phyloP scores from a whole-genome alignment of 2,888 invertebrate genomes.

The Lathronympha strigana region DNA sequence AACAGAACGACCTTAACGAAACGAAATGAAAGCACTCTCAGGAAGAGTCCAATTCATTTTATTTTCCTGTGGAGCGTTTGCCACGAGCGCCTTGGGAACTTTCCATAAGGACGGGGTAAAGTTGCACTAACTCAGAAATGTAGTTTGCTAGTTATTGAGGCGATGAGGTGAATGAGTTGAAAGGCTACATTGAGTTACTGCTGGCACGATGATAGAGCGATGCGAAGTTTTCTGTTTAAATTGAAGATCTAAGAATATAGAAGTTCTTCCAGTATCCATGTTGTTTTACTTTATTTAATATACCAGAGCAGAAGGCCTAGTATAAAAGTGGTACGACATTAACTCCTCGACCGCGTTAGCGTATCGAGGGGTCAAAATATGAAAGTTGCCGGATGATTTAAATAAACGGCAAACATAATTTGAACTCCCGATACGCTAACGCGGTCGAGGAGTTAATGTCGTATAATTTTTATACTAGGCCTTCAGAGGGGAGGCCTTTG shows the following conservation, averaged over 20 bases:
- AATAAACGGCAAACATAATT: too few relatives aligned
- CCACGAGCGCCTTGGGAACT: slow-evolving; percentile 54
- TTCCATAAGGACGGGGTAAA: slow-evolving; percentile 57
- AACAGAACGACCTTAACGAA: slow-evolving; percentile 46
- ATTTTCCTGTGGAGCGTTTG: slow-evolving; percentile 53
- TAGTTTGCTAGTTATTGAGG: slow-evolving; percentile 36
- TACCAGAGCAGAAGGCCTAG: too few relatives aligned
- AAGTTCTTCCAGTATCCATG: too few relatives aligned
- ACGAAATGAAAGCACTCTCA: slow-evolving; percentile 47
- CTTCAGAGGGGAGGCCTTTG: too few relatives aligned
- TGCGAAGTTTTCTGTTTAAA: slow-evolving; percentile 5
- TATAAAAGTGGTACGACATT: too few relatives aligned
- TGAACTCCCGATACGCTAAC: too few relatives aligned
- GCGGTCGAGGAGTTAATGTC: too few relatives aligned
- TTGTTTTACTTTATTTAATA: too few relatives aligned
- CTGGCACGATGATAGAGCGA: slow-evolving; percentile 9
- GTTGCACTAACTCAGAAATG: slow-evolving; percentile 43
- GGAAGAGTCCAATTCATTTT: slow-evolving; percentile 51
- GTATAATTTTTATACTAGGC: too few relatives aligned
- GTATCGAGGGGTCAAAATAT: too few relatives aligned
- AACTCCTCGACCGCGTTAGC: too few relatives aligned
- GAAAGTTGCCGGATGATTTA: too few relatives aligned
- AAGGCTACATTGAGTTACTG: slow-evolving; percentile 27
- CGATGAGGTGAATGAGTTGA: slow-evolving; percentile 39
- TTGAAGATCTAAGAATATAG: background rate